Percentiles rank a stretch among this genome's conserved stretches.
These are phyloP conservation scores for Lottia scabra DNA, from an alignment of 2,888 invertebrate species.

Conservation along the genomic window DNA sequence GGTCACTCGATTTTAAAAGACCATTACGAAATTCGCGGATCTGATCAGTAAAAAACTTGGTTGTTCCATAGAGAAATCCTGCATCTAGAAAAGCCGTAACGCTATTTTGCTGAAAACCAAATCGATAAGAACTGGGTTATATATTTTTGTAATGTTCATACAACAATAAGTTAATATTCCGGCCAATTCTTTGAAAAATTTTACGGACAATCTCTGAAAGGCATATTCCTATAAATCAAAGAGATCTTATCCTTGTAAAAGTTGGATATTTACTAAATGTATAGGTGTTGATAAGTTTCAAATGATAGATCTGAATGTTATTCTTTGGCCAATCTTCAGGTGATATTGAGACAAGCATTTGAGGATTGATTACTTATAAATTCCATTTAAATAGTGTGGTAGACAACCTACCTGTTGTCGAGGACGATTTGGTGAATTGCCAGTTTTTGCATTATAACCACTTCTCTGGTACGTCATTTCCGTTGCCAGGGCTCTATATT, in stretches of 20 bases:
- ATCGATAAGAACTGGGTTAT: too few species aligned
- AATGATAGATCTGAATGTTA: too few species aligned
- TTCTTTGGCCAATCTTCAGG: too few species aligned
- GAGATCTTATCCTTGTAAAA: too few species aligned
- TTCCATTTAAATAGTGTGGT: too few species aligned
- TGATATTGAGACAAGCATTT: too few species aligned
- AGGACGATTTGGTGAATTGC: constrained; percentile 74
- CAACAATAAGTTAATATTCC: neutral
- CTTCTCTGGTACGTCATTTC: constrained; percentile 73
- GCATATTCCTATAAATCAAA: too few species aligned
- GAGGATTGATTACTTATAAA: too few species aligned
- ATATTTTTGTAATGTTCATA: too few species aligned
- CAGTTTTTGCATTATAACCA: constrained; percentile 72
- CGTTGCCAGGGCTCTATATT: constrained; percentile 18
- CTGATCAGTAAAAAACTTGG: constrained; percentile 75
- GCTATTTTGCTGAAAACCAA: constrained; percentile 72
- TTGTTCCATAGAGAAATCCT: constrained; percentile 75
- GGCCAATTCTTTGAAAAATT: neutral
- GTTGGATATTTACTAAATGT: too few species aligned
- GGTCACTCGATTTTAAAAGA: constrained; percentile 62
- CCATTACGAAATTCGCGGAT: constrained; percentile 72
- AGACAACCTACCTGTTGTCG: constrained; percentile 74
- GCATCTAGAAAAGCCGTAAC: constrained; percentile 76
- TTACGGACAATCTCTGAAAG: too few species aligned
- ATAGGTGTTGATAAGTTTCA: too few species aligned